phyloP scores from a whole-genome alignment of 2,113 vertebrate species.

The Podiceps cristatus region DNA sequence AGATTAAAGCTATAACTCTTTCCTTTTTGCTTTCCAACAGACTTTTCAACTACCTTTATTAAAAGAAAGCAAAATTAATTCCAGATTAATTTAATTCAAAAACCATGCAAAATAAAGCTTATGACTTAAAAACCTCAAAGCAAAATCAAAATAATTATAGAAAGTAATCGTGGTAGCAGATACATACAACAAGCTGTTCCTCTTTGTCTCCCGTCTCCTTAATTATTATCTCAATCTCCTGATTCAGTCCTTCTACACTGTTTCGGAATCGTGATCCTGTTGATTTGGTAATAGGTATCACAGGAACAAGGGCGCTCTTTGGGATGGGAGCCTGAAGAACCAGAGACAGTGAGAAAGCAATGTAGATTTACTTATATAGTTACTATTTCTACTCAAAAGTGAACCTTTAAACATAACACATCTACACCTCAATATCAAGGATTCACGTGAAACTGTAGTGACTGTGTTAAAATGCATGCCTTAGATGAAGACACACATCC shows the following conservation, averaged over 20 bases:
- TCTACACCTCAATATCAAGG: background rate
- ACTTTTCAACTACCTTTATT: background rate
- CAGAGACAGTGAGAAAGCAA: background rate
- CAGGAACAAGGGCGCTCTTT: slow-evolving; percentile 92
- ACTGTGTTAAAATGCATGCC: background rate
- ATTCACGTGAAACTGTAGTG: fast-evolving
- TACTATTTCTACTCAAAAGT: background rate
- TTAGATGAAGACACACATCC: background rate
- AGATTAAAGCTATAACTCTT: background rate
- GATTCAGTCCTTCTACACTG: slow-evolving; percentile 97
- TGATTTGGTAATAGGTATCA: slow-evolving; percentile 92
- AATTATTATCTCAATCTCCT: slow-evolving; percentile 99
- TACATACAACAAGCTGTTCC: slow-evolving; percentile 92
- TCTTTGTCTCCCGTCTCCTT: slow-evolving; percentile 94
- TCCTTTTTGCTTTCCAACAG: background rate
- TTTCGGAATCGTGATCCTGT: slow-evolving; percentile 94
- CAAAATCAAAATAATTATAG: background rate
- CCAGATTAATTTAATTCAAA: background rate
- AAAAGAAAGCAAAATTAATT: background rate
- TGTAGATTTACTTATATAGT: background rate
- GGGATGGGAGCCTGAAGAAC: slow-evolving; percentile 88
- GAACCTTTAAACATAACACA: background rate
- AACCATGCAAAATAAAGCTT: background rate
- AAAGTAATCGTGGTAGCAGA: background rate
- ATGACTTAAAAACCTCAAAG: background rate